Conservation (phyloP, 1,140 invertebrate genomes). For the Eufriesea mexicana region DNA sequence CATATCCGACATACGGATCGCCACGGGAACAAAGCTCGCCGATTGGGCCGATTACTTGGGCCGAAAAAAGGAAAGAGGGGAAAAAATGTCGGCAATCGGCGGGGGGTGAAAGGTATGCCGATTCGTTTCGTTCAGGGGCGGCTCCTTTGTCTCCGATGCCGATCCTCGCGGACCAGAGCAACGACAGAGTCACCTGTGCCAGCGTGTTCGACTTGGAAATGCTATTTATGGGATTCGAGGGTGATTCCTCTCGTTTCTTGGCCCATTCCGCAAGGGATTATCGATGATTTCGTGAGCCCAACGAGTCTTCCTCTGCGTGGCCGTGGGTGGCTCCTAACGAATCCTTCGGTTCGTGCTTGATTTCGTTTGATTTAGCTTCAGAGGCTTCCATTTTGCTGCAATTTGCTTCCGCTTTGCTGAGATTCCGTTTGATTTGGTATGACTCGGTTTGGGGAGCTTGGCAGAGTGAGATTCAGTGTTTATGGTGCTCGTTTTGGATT, state of each 20-base stretch:
- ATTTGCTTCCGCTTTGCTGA: too few relatives aligned
- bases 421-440: too few relatives aligned
- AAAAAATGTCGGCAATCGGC: constrained; percentile 23
- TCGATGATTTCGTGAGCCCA: not conserved
- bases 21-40: constrained; percentile 49
- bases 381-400: too few relatives aligned
- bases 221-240: not conserved
- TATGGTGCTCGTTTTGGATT: too few relatives aligned
- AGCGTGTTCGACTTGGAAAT: not conserved
- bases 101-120: constrained; percentile 39
- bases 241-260: not conserved
- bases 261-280: not conserved
- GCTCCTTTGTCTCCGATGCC: not conserved
- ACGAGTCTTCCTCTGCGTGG: too few relatives aligned
- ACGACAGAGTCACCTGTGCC: constrained; percentile 29
- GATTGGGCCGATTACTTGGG: constrained; percentile 57
- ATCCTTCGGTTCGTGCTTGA: too few relatives aligned
- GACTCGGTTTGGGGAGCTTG: too few relatives aligned
- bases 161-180: not conserved
- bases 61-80: constrained; percentile 8
- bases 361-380: too few relatives aligned
- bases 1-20: constrained; percentile 49
- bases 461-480: too few relatives aligned
- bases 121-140: constrained; percentile 42
- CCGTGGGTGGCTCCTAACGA: too few relatives aligned